Evolutionary conservation across 2,888 invertebrate species (phyloP), one percentile per base, ranked within the genome.

Genomic region (Palloptera scutellata): DNA sequence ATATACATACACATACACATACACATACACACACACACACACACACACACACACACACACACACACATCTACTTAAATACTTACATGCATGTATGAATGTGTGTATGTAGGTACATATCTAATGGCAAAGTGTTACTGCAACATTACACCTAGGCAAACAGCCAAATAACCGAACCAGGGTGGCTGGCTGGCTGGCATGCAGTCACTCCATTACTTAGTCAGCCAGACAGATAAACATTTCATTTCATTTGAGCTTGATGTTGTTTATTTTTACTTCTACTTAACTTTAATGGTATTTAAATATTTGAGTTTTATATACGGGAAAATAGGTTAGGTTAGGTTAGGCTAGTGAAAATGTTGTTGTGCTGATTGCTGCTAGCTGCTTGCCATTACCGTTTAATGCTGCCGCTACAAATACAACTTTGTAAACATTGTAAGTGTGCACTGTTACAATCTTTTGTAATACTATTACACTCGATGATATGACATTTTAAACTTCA

Each of bases 271-370:
- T 48, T 51, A 41, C 41, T 19, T 41, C 42, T 15, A n/a, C 30
- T 11, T n/a, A 52, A 51, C 70, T 67, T 73, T 78, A 79, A 78
- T 79, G 79, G 78, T 77, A 79, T 78, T 78, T 79, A 78, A 79
- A 79, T 79, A 78, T 78, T 79, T 78, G 70, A 73, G 73, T 68
- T 74, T 74, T 72, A 30, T 30, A 30, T 6, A 30, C 30, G 6
- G 6, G 30, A 30, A 30, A 30, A 30, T 30, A 30, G 30, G 30
- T 30, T 30, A 30, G 30, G 30, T 30, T 30, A 30, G 30, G 30
- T 30, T 30, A 30, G 30, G 30, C 6, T 30, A 30, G 30, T 30
- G 30, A 30, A 30, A 30, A 30, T 30, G 30, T 30, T 30, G 30
- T 30, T 30, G 30, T 30, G n/a, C n/a, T n/a, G n/a, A n/a, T n/a